Evolutionary conservation across 2,113 vertebrate species (phyloP), one percentile per base, ranked within the genome.

Genomic region (Cyphomyrus plagiostoma): DNA sequence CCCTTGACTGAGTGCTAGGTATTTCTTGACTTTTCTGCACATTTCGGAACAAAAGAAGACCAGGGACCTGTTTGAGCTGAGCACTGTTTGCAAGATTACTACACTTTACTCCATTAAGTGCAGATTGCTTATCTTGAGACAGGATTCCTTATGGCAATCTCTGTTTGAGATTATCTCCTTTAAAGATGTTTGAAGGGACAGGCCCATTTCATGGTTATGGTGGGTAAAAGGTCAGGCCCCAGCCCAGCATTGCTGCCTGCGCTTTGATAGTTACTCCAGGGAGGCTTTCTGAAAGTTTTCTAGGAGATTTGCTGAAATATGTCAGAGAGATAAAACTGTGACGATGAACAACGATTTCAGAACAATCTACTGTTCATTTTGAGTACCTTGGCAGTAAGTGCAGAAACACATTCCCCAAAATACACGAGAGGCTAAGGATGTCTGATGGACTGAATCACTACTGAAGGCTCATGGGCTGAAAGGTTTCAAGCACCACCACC

Each of bases 41-140:
- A 35, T 56, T 9, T 53, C 1, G 15, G 86, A 19, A 53, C 9
- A 21, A 53, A 35, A 8, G 30, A 87, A 53, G n/a, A 4, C 4
- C 17, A 2, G 2, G 58, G 80, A 26, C 23, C 52, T 50, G 90
- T 90, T 92, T 90, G 74, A 91, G 92, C 90, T 90, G 39, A 88
- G 80, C 77, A 90, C 84, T 62, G 77, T 88, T 92, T 88, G 82
- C 56, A 23, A 62, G 90, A 74, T 86, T 90, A 91, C 89, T 89
- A 88, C 89, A 89, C 30, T 39, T 82, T 90, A 92, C 89, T 90
- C 86, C 88, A 86, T 86, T 50, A 87, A 30, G 88, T 77, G 45
- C 46, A 88, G 89, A 90, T 89, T 87, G 87, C 91, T 92, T 91
- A 92, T 92, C 90, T 91, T 74, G 70, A 90, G 58, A 83, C 90